phyloP scores from a whole-genome alignment of 2,888 invertebrate genomes.

The Tetanocera ferruginea region DNA sequence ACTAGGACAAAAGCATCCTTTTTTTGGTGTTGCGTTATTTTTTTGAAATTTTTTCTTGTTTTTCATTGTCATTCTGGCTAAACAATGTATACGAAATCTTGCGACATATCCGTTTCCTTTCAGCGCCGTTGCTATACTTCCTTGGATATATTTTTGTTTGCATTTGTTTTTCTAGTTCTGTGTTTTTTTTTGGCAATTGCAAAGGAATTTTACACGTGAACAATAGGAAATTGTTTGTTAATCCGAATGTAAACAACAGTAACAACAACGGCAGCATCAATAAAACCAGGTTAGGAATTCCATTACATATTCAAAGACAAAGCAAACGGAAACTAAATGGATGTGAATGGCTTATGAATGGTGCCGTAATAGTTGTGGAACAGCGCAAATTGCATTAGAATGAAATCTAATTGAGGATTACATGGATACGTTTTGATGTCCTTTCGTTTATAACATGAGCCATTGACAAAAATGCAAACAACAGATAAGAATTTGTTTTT shows the following conservation, averaged over 20 bases:
- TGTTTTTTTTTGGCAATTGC: constrained; percentile 41
- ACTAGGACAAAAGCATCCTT: constrained; percentile 42
- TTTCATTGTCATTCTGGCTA: constrained; percentile 38
- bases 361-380: constrained; percentile 36
- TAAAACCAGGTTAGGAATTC: constrained; percentile 36
- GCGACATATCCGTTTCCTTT: constrained; percentile 64
- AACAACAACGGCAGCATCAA: constrained; percentile 55
- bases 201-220: constrained; percentile 46
- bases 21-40: constrained; percentile 38
- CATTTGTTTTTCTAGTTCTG: constrained; percentile 52
- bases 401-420: constrained; percentile 67
- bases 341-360: constrained; percentile 13
- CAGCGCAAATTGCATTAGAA: constrained; percentile 62
- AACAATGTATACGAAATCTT: constrained; percentile 50
- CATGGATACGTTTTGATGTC: constrained; percentile 47
- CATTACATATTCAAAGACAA: constrained; percentile 47
- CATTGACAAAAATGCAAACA: constrained; percentile 23
- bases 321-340: constrained; percentile 30
- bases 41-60: constrained; percentile 18
- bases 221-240: constrained; percentile 59
- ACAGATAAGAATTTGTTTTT: neutral
- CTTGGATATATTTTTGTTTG: constrained; percentile 48
- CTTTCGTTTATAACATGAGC: constrained; percentile 16
- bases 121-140: constrained; percentile 41
- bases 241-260: constrained; percentile 62